These are phyloP conservation scores for Nilaparvata lugens DNA, from an alignment of 1,140 invertebrate genomes.

Conservation along the genomic window DNA sequence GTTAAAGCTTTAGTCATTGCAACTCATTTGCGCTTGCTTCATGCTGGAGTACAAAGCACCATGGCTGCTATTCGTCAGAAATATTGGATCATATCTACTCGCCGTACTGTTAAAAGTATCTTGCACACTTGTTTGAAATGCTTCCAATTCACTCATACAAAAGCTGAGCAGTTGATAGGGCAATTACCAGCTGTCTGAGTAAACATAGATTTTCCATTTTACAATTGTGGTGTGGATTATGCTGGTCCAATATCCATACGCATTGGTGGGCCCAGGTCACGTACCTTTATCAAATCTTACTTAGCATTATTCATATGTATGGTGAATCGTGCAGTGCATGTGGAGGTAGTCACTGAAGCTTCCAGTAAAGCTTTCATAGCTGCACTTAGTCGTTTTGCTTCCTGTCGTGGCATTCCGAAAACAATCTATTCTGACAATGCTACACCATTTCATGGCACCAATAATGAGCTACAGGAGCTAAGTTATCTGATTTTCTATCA, in stretches of 20 bases:
- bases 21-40: neutral
- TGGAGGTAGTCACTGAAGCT: conserved; percentile 30
- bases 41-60: neutral
- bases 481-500: no score
- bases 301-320: conserved; percentile 33
- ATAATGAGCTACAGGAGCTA: no score
- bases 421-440: conserved; percentile 30
- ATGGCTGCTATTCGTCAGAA: neutral
- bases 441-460: no score
- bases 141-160: neutral
- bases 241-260: conserved; percentile 21
- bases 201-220: conserved; percentile 17
- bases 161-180: neutral
- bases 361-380: conserved; percentile 30
- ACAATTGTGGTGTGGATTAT: conserved; percentile 16
- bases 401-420: conserved; percentile 23
- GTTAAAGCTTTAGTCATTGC: neutral
- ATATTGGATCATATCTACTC: conserved; percentile 5
- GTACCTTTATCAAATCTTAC: conserved; percentile 9
- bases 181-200: neutral
- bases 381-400: conserved; percentile 29
- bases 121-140: conserved; percentile 3
- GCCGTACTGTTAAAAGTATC: neutral
- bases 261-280: conserved; percentile 15
- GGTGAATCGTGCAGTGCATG: conserved; percentile 29